Conservation (phyloP, 2,113 vertebrate species). For the Neodon shergylaensis region DNA sequence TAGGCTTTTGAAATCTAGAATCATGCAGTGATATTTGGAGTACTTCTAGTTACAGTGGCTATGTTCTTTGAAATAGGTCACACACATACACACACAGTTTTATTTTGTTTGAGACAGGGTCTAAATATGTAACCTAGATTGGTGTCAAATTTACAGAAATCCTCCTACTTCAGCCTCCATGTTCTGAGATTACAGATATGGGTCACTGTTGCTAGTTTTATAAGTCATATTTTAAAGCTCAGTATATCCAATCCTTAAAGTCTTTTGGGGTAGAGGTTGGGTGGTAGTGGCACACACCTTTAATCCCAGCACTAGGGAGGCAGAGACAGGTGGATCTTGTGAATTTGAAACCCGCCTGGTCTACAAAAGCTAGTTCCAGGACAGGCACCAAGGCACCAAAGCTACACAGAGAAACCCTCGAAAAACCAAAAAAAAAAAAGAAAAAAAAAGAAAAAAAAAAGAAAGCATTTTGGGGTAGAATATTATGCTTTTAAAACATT, state of each 20-base stretch:
- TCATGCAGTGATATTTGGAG: constrained; percentile 14
- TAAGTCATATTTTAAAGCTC: constrained; percentile 29
- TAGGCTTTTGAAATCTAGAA: constrained; percentile 15
- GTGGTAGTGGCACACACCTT: no score
- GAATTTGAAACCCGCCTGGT: no score
- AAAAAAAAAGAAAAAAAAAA: no score
- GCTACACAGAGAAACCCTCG: no score
- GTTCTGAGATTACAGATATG: not conserved
- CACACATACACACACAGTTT: not conserved
- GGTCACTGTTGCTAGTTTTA: not conserved
- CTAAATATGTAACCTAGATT: not conserved
- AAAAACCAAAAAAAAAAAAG: no score
- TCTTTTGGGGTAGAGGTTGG: not conserved
- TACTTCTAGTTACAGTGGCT: not conserved
- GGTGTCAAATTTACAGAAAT: not conserved
- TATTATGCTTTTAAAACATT: constrained; percentile 23
- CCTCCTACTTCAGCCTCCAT: not conserved
- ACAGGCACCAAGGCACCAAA: no score
- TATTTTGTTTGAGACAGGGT: not conserved
- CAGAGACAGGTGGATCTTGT: no score
- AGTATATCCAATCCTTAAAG: constrained; percentile 11
- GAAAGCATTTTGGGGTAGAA: not conserved
- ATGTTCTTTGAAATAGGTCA: constrained; percentile 11
- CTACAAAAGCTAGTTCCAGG: no score
- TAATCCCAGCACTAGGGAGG: no score